Evolutionary conservation across 2,797 vertebrate genomes (phyloP).

Genomic region (Coregonus sp.): DNA sequence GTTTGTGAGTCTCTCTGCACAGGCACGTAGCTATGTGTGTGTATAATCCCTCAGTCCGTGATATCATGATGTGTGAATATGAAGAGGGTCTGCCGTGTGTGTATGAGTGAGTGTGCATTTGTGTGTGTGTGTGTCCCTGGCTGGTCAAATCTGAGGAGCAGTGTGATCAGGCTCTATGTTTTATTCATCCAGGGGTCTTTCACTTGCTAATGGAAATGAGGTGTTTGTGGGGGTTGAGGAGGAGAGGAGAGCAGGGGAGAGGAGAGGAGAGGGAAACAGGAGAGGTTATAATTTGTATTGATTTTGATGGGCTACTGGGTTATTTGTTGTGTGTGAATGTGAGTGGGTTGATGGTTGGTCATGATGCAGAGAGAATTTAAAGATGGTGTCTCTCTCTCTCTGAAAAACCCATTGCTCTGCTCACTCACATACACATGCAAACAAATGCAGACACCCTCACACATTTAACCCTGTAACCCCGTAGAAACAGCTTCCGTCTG

Average conservation of each 20-base stretch:
- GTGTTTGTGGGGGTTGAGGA: conserved; percentile 5
- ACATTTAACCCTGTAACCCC: background rate
- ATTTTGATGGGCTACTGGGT: conserved; percentile 49
- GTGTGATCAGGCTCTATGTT: conserved; percentile 53
- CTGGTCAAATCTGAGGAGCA: conserved; percentile 43
- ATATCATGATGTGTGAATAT: conserved; percentile 27
- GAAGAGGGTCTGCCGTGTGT: background rate
- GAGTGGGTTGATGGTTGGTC: conserved; percentile 17
- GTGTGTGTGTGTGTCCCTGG: background rate
- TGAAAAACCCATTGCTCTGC: conserved; percentile 45
- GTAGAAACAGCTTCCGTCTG: background rate
- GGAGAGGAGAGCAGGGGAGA: conserved; percentile 26
- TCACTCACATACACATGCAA: background rate
- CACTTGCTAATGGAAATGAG: conserved; percentile 62
- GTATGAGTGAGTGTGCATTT: too few relatives aligned
- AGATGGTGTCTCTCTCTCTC: conserved; percentile 34
- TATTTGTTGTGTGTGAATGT: conserved; percentile 34
- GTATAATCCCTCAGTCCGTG: background rate
- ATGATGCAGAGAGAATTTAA: conserved; percentile 44
- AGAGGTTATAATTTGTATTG: conserved; percentile 52
- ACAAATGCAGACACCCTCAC: background rate
- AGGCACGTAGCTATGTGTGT: conserved; percentile 24
- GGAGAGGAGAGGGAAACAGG: conserved; percentile 30
- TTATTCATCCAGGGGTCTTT: conserved; percentile 54
- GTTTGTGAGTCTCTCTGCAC: too few relatives aligned